Evolutionary conservation across 2,797 vertebrate genomes (phyloP).

Genomic region (Onychomys arenicola): DNA sequence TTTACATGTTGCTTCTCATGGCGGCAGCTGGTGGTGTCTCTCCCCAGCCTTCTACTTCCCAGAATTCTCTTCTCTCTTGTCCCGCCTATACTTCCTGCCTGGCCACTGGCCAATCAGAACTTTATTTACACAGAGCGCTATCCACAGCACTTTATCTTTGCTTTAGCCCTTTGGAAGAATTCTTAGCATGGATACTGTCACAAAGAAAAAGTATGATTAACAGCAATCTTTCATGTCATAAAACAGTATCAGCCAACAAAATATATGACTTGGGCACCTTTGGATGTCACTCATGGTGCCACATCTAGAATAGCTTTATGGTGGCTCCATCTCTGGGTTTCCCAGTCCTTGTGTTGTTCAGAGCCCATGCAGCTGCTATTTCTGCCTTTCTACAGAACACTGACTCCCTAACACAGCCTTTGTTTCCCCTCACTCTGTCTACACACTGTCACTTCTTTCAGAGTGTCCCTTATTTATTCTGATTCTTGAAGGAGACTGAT

Average conservation of each 20-base stretch:
- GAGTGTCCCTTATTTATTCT: background rate
- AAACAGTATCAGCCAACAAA: background rate
- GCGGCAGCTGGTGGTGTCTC: too few relatives aligned
- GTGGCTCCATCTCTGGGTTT: background rate
- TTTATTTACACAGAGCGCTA: too few relatives aligned
- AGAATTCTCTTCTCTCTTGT: too few relatives aligned
- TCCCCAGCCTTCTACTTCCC: too few relatives aligned
- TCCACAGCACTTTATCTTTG: background rate
- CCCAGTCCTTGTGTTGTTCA: background rate
- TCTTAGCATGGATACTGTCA: background rate
- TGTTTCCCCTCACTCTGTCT: background rate
- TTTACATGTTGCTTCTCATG: too few relatives aligned
- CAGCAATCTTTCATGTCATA: background rate
- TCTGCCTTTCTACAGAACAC: background rate
- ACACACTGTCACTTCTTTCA: background rate
- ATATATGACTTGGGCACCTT: background rate
- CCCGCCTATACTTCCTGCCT: too few relatives aligned
- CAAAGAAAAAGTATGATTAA: background rate
- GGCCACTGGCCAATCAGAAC: too few relatives aligned
- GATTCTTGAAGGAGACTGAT: background rate
- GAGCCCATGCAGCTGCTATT: background rate
- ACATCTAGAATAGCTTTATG: background rate
- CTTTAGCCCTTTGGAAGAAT: background rate
- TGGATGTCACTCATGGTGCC: rapidly evolving
- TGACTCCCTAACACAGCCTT: background rate